Percentiles rank a stretch among this genome's conserved stretches.
Evolutionary conservation across 2,797 vertebrate species (phyloP).

Genomic region (Falco columbarius): DNA sequence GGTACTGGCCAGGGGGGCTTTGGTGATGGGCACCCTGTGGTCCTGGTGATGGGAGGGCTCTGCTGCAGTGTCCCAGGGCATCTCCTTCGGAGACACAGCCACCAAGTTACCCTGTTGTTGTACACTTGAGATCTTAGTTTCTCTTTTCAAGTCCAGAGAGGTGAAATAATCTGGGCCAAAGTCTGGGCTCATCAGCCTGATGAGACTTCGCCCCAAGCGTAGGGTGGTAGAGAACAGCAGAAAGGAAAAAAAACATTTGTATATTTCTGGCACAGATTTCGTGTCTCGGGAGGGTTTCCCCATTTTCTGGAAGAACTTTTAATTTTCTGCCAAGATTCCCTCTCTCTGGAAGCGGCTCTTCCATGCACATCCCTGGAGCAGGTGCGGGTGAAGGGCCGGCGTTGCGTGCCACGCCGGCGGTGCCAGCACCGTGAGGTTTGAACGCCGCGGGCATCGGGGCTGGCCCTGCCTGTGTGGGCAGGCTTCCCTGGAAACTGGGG

Average conservation of each 20-base stretch:
- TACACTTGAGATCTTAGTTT: background rate
- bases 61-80: accelerated
- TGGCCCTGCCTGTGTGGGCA: background rate
- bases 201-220: accelerated
- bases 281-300: background rate
- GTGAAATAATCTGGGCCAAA: background rate
- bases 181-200: background rate
- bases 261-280: background rate
- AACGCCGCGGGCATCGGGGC: background rate
- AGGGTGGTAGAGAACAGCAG: background rate
- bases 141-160: background rate
- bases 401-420: background rate
- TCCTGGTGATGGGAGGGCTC: background rate
- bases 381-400: background rate
- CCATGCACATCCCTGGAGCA: accelerated
- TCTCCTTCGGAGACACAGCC: accelerated
- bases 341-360: background rate
- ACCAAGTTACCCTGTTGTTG: accelerated
- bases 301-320: background rate
- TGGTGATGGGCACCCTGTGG: accelerated
- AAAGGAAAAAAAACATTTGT: accelerated
- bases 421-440: background rate
- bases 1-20: accelerated
- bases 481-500: background rate
- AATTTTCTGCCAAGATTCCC: background rate